phyloP scores from a whole-genome alignment of 2,113 vertebrate genomes.

The Paramormyrops kingsleyae region DNA sequence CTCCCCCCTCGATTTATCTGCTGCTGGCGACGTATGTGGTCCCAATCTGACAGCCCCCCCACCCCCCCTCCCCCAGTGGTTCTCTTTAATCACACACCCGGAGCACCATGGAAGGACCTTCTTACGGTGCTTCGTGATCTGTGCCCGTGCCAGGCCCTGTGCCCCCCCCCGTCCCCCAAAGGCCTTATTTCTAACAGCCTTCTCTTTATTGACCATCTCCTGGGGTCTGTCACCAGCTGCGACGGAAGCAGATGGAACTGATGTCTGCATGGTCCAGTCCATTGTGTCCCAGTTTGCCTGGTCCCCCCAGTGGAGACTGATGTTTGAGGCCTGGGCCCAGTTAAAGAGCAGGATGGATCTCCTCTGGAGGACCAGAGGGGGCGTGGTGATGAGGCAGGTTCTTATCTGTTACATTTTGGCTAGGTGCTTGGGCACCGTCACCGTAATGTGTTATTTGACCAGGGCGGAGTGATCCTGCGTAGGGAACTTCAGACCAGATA shows the following conservation, averaged over 20 bases:
- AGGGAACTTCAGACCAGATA: neutral
- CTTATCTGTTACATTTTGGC: neutral
- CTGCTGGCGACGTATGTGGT: neutral
- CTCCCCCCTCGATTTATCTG: neutral
- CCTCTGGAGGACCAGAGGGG: neutral
- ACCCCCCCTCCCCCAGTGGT: neutral
- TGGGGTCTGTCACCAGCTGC: neutral
- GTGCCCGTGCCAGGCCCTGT: neutral
- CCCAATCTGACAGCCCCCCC: neutral
- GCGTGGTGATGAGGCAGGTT: neutral
- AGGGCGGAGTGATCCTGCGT: neutral
- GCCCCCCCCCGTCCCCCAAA: neutral
- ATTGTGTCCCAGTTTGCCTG: neutral
- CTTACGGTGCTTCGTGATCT: neutral
- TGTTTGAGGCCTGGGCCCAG: neutral
- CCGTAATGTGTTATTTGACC: neutral
- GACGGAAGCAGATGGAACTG: neutral
- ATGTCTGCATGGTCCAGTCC: neutral
- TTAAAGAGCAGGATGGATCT: neutral
- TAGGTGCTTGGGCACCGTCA: neutral
- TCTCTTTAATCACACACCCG: neutral
- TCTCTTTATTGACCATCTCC: neutral
- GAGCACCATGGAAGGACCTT: neutral
- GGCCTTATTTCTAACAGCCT: neutral
- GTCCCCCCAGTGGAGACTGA: no score